Evolutionary conservation across 2,888 invertebrate genomes (phyloP).

Genomic region (Imbricaverruca yamaguchii): DNA sequence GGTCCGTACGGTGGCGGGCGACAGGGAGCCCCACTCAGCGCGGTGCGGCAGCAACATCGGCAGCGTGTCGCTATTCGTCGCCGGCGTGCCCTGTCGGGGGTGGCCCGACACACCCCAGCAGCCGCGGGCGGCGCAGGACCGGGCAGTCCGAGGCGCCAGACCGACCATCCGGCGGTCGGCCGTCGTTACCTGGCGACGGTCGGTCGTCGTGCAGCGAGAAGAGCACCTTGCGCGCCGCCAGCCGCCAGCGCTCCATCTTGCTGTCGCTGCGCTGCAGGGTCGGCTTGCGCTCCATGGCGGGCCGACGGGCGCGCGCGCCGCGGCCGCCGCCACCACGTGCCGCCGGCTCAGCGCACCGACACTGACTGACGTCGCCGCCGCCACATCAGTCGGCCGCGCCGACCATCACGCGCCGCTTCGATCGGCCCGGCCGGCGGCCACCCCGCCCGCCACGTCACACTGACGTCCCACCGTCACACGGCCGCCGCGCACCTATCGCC

Average conservation of each 20-base stretch:
- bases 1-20: no score
- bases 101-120: no score
- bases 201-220: constrained; percentile 23
- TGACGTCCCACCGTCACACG: background rate
- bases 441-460: no score
- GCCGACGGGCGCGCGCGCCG: background rate
- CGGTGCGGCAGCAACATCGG: no score
- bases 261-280: constrained; percentile 17
- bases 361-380: background rate
- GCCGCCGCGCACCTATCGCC: background rate
- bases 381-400: background rate
- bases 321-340: background rate
- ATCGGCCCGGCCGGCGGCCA: background rate
- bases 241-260: constrained; percentile 25
- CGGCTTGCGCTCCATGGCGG: constrained; percentile 8
- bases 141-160: no score
- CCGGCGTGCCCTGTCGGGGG: no score
- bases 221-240: constrained; percentile 26
- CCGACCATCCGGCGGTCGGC: no score
- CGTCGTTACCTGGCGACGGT: background rate
- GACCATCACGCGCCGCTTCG: background rate
- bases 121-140: no score
- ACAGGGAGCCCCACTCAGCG: no score
- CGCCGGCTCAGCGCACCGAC: background rate
- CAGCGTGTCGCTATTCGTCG: no score